Conservation (phyloP, 2,113 vertebrate species). For the Ceyx margarethae region DNA sequence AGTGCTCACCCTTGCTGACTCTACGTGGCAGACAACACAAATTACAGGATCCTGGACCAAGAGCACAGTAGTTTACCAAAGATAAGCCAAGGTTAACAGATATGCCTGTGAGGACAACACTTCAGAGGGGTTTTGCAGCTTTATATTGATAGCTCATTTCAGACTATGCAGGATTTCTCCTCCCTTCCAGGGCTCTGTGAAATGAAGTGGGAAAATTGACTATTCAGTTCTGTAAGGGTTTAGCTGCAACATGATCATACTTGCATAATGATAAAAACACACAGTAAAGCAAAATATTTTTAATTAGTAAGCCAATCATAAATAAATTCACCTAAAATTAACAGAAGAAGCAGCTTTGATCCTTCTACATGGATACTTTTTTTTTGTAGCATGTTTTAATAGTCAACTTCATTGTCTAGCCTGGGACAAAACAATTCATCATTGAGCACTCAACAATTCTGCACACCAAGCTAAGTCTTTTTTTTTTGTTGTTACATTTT, state of each 20-base stretch:
- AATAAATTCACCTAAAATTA: slow-evolving; percentile 96
- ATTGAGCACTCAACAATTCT: slow-evolving; percentile 62
- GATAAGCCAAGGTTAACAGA: background rate
- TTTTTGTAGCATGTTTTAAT: slow-evolving; percentile 55
- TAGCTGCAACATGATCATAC: slow-evolving; percentile 21
- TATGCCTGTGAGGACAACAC: background rate
- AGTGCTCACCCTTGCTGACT: background rate
- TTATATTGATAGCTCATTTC: background rate
- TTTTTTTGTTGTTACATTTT: slow-evolving; percentile 74
- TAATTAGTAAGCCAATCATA: slow-evolving; percentile 96
- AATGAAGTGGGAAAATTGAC: slow-evolving; percentile 25
- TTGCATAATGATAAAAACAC: slow-evolving; percentile 58
- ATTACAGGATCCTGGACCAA: slow-evolving; percentile 2
- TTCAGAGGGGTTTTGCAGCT: background rate
- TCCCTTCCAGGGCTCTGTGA: slow-evolving; percentile 1
- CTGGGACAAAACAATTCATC: slow-evolving; percentile 70
- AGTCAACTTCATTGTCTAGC: slow-evolving; percentile 69
- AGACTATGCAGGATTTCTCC: background rate
- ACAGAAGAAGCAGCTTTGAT: slow-evolving; percentile 84
- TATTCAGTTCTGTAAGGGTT: background rate
- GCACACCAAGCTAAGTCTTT: slow-evolving; percentile 65
- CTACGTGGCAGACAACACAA: slow-evolving; percentile 19
- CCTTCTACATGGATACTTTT: slow-evolving; percentile 61
- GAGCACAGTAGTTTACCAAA: slow-evolving; percentile 34
- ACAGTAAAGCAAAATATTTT: slow-evolving; percentile 81